These are phyloP conservation scores for Athene cunicularia DNA, from an alignment of 2,113 vertebrate genomes.

Conservation along the genomic window DNA sequence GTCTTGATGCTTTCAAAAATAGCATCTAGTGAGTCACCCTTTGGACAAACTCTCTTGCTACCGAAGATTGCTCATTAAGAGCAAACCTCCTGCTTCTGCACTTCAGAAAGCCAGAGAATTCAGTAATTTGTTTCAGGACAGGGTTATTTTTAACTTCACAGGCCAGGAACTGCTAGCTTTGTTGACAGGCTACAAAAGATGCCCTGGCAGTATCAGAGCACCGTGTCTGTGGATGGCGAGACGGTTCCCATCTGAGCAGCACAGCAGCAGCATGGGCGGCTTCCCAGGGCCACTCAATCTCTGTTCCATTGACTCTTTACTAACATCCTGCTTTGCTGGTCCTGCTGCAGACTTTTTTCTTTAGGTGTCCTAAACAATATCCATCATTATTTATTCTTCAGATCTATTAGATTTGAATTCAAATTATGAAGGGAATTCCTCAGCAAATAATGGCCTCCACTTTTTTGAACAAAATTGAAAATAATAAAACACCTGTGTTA, in stretches of 20 bases:
- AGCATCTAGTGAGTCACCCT: background rate
- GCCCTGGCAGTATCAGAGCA: background rate
- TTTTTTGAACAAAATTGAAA: background rate
- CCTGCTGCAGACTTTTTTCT: background rate
- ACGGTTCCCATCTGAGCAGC: rapidly evolving
- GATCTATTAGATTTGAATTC: constrained; percentile 7
- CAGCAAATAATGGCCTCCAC: background rate
- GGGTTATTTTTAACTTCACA: background rate
- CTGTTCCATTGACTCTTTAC: background rate
- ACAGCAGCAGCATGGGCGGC: rapidly evolving
- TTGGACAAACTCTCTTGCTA: background rate
- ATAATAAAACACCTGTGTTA: background rate
- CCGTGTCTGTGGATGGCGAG: rapidly evolving
- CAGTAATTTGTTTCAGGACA: background rate
- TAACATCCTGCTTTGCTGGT: background rate
- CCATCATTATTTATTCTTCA: constrained; percentile 14
- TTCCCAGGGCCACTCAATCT: background rate
- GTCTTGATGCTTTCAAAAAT: background rate
- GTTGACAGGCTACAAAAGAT: background rate
- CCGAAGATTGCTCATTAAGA: background rate
- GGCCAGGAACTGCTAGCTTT: background rate
- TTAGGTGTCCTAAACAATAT: background rate
- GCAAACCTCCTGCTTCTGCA: background rate
- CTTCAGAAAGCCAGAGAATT: background rate
- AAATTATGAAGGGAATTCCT: constrained; percentile 2